Conservation (phyloP, 2,888 invertebrate species). For the Drosophila rubida region DNA sequence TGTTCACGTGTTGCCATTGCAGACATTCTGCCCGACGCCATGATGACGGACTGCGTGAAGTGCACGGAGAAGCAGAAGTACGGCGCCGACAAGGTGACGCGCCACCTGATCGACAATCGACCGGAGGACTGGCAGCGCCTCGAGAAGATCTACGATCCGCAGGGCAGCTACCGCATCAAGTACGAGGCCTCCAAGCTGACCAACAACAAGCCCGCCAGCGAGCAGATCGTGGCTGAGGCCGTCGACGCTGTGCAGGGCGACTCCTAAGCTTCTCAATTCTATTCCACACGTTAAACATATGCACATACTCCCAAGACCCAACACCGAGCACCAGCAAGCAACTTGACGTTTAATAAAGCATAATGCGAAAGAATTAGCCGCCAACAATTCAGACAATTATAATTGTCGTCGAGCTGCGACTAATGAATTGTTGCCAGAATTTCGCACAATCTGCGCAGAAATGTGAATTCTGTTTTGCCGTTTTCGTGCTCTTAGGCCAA, state of each 20-base stretch:
- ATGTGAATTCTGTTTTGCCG: too few species aligned
- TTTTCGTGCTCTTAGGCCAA: conserved; percentile 1
- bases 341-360: neutral
- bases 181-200: conserved; percentile 86
- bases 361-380: neutral
- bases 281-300: too few species aligned
- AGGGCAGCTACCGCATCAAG: conserved; percentile 87
- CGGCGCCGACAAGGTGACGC: conserved; percentile 88
- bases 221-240: neutral
- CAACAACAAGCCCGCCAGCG: neutral
- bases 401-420: neutral
- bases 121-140: conserved; percentile 87
- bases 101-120: conserved; percentile 85
- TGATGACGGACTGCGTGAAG: conserved; percentile 88
- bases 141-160: conserved; percentile 87
- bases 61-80: conserved; percentile 88
- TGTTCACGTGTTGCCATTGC: too few species aligned
- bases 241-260: conserved; percentile 18
- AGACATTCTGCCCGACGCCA: conserved; percentile 90
- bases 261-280: neutral
- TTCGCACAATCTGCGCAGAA: conserved; percentile 7
- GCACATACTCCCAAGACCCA: too few species aligned
- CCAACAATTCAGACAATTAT: neutral
- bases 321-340: neutral
- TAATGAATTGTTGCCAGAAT: neutral